Evolutionary conservation across 1,140 invertebrate species (phyloP), one percentile per base, ranked within the genome.

Genomic region (Diplogasteroides magnus): DNA sequence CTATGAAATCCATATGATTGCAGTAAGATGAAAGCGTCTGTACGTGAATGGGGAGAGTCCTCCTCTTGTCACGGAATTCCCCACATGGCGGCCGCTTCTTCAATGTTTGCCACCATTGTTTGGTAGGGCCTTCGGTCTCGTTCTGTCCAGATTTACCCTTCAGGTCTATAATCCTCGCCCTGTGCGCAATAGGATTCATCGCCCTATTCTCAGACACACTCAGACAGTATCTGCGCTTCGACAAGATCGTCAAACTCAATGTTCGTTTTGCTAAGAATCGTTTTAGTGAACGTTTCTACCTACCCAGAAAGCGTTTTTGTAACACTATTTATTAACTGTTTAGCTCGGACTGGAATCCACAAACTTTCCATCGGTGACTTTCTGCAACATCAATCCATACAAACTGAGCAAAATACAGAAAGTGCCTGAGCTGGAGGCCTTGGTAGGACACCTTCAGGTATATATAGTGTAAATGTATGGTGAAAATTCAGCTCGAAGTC

Each of bases 371-470:
- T 72, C 73, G 13, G 67, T 74, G 14, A 74, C 73, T 19, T 71
- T 74, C 58, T 74, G 73, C 67, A 74, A 74, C 61, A 74, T 67
- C 15, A 74, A 74, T 28, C 73, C 73, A 23, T 74, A 74, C 60
- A 74, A 74, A 28, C 63, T 74, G 72, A 74, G 65, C 55, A 37
- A 68, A 57, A 74, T 74, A 48, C 57, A 25, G 23, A 61, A 58
- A 15, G 67, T 73, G 26, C 72, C 65, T 26, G 65, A 69, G 26
- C 58, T 74, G 31, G 60, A 73, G 55, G 73, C 73, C 29, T 32
- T 74, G 70, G 71, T 72, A 25, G 31, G 67, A n/a, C n/a, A n/a
- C n/a, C n/a, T n/a, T n/a, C n/a, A n/a, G n/a, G n/a, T n/a, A n/a
- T n/a, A n/a, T n/a, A n/a, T n/a, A n/a, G n/a, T n/a, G n/a, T n/a